Conservation (phyloP, 2,888 invertebrate species). For the Andricus curvator region DNA sequence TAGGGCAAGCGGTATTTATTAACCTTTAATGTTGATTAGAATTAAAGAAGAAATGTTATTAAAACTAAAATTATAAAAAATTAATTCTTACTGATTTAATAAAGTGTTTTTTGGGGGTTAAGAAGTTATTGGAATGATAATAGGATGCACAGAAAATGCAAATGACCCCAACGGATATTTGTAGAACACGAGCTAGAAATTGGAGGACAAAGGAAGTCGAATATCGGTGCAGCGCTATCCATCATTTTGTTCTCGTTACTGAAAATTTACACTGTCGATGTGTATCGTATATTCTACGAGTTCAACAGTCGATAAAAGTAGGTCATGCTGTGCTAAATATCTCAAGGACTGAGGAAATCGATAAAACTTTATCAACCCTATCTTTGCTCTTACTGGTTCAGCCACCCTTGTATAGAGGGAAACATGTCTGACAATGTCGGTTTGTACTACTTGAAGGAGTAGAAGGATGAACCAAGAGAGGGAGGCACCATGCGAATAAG, state of each 20-base stretch:
- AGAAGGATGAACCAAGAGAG: neutral
- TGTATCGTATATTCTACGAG: conserved; percentile 9
- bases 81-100: no score
- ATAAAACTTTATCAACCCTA: conserved; percentile 16
- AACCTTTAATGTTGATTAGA: no score
- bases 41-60: no score
- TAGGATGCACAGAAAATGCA: neutral
- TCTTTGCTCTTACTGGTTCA: conserved; percentile 1
- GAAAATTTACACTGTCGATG: conserved; percentile 27
- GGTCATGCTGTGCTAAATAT: conserved; percentile 6
- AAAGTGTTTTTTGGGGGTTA: no score
- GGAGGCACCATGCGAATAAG: neutral
- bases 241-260: conserved; percentile 24
- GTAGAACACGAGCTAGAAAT: conserved; percentile 1
- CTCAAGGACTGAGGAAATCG: conserved; percentile 13
- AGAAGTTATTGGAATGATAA: neutral
- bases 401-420: conserved; percentile 7
- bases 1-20: no score
- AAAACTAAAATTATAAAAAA: no score
- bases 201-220: conserved; percentile 21
- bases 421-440: neutral
- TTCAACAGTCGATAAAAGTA: conserved; percentile 37
- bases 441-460: neutral
- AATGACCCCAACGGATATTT: neutral
- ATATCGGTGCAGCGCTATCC: conserved; percentile 10